These are phyloP conservation scores for Drosophila truncata DNA, from an alignment of 1,140 invertebrate genomes.

Conservation along the genomic window DNA sequence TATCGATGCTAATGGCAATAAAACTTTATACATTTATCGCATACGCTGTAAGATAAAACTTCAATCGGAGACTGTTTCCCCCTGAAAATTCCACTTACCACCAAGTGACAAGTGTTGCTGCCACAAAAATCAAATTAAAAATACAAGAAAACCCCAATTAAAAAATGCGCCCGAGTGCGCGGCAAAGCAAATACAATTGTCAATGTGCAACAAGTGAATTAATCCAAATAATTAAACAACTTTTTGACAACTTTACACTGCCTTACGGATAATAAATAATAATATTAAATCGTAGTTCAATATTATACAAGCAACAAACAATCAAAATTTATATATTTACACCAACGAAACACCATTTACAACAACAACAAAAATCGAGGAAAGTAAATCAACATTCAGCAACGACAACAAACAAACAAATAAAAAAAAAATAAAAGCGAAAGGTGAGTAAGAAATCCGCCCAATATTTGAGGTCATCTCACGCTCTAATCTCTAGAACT, in stretches of 20 bases:
- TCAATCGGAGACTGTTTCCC: conserved; percentile 16
- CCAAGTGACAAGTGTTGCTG: conserved; percentile 32
- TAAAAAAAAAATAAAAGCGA: conserved; percentile 29
- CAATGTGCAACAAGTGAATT: conserved; percentile 49
- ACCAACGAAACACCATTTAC: conserved; percentile 23
- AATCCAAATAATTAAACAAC: conserved; percentile 41
- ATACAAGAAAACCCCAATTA: background rate
- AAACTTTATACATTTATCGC: conserved; percentile 82
- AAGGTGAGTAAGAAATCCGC: conserved; percentile 48
- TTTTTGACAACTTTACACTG: conserved; percentile 81
- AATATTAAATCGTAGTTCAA: conserved; percentile 49
- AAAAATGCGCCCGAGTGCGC: conserved; percentile 46
- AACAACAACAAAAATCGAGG: background rate
- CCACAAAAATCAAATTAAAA: background rate
- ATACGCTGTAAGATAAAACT: conserved; percentile 84
- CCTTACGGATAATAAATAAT: conserved; percentile 65
- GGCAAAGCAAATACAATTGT: conserved; percentile 34
- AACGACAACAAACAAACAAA: conserved; percentile 31
- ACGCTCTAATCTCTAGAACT: conserved; percentile 7
- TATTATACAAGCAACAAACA: conserved; percentile 32
- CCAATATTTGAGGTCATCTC: conserved; percentile 12
- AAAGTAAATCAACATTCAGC: conserved; percentile 43
- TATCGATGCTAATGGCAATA: conserved; percentile 77
- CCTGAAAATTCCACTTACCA: conserved; percentile 4
- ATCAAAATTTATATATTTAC: conserved; percentile 57